phyloP scores from a whole-genome alignment of 23 tunicate genomes.

The Trididemnum miniatum region DNA sequence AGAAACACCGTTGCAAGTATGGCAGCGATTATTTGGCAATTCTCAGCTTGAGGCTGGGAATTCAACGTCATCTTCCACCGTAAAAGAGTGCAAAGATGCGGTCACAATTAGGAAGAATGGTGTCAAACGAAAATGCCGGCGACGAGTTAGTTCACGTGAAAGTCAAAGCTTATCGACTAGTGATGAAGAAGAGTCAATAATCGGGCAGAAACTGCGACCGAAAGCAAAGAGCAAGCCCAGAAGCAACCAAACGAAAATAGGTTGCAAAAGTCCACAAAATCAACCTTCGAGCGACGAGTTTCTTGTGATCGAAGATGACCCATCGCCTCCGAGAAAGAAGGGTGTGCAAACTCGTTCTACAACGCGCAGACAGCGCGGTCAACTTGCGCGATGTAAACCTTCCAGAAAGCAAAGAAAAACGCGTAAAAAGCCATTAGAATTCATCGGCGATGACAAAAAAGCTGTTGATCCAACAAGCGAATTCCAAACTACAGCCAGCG shows the following conservation, averaged over 20 bases:
- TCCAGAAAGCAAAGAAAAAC: background rate
- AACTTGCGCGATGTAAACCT: background rate
- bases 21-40: conserved; percentile 15
- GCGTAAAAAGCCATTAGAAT: background rate
- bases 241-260: too few relatives aligned
- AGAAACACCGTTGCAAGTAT: conserved; percentile 36
- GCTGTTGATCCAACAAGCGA: background rate
- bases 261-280: background rate
- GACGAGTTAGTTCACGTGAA: conserved; percentile 8
- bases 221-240: background rate
- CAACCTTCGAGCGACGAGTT: background rate
- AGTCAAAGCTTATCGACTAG: background rate
- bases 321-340: background rate
- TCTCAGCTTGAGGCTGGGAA: background rate
- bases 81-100: background rate
- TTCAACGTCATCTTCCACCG: background rate
- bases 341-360: background rate
- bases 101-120: too few relatives aligned
- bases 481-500: background rate
- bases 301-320: background rate
- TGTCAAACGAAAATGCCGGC: background rate
- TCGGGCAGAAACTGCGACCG: background rate
- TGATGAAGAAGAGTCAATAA: background rate
- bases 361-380: background rate
- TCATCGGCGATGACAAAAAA: background rate